A percentile compares a stretch with the other conserved stretches of the same genome.
Evolutionary conservation across 1,140 invertebrate genomes (phyloP).

Genomic region (Phocides pigmalion): DNA sequence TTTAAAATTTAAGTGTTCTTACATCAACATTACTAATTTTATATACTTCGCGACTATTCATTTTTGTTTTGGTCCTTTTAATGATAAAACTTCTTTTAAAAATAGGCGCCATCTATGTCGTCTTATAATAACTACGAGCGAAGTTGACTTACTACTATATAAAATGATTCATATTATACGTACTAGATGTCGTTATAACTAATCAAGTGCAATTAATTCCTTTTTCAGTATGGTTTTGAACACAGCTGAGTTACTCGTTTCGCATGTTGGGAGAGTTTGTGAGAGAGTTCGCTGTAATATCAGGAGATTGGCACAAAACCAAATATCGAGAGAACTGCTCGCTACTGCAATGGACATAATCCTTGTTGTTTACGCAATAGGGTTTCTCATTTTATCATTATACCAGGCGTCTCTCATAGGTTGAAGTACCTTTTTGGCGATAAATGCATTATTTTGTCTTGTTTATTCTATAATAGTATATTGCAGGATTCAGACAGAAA

Average conservation of each 20-base stretch:
- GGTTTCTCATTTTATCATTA: slow-evolving; percentile 62
- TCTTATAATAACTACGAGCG: slow-evolving; percentile 9
- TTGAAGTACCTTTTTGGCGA: slow-evolving; percentile 18
- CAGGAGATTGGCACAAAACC: slow-evolving; percentile 43
- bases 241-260: slow-evolving; percentile 46
- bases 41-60: too few species aligned
- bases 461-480: too few species aligned
- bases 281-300: slow-evolving; percentile 38
- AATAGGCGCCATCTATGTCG: slow-evolving; percentile 13
- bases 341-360: slow-evolving; percentile 59
- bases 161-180: not conserved
- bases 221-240: slow-evolving; percentile 52
- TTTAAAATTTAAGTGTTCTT: too few species aligned
- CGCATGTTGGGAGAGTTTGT: slow-evolving; percentile 39
- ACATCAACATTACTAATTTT: too few species aligned
- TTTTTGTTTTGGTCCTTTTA: too few species aligned
- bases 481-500: too few species aligned
- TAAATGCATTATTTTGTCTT: too few species aligned
- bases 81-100: too few species aligned
- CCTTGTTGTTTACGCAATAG: slow-evolving; percentile 60
- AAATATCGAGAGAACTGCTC: slow-evolving; percentile 49
- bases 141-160: too few species aligned
- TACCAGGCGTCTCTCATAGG: slow-evolving; percentile 58
- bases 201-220: slow-evolving; percentile 9
- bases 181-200: slow-evolving; percentile 6